Evolutionary conservation across 2,797 vertebrate species (phyloP), one percentile per base, ranked within the genome.

Genomic region (Rallus crepitans): DNA sequence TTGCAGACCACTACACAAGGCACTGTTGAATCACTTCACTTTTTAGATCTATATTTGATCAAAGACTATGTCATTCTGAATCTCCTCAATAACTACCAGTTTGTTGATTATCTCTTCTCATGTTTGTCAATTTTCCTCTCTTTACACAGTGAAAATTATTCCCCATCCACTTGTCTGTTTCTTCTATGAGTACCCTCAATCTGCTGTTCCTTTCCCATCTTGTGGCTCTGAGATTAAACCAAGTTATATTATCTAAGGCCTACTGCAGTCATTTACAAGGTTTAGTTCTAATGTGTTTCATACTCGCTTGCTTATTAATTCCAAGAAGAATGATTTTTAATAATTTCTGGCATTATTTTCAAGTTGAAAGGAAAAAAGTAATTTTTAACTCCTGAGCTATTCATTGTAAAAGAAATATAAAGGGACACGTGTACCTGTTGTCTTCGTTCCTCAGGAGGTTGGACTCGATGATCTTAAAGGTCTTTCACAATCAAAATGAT

Each of bases 361-460:
- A 64, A 7, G 19, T 48, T 68, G 10, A 82, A 87, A 78, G 11
- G 16, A 64, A 72, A 72, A 57, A 77, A 24, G 18, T 8, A 70
- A 48, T 47, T 13, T 40, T 59, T 47, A 68, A 82, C 11, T 66
- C 27, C 25, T n/a, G 18, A 63, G 13, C 5, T 60, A 20, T 47
- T 76, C 68, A 64, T 30, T 20, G 37, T 63, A 79, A 59, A 75
- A 75, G 35, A 18, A 27, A 52, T 11, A 19, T 20, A 52, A 53
- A 65, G 66, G 7, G 6, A 42, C 15, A 45, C 0, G 2, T 2
- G 0, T 30, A 80, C 25, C 47, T 76, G 15, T 28, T 78, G 15
- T 39, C 48, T 24, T 53, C 40, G 31, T 66, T 70, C 24, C 8
- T 65, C 24, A 50, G 24, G 48, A 50, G 48, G 24, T 25, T 50